Percentiles rank a stretch among this genome's conserved stretches.
phyloP scores from a whole-genome alignment of 2,888 invertebrate species.

The Dasysyrphus albostriatus region DNA sequence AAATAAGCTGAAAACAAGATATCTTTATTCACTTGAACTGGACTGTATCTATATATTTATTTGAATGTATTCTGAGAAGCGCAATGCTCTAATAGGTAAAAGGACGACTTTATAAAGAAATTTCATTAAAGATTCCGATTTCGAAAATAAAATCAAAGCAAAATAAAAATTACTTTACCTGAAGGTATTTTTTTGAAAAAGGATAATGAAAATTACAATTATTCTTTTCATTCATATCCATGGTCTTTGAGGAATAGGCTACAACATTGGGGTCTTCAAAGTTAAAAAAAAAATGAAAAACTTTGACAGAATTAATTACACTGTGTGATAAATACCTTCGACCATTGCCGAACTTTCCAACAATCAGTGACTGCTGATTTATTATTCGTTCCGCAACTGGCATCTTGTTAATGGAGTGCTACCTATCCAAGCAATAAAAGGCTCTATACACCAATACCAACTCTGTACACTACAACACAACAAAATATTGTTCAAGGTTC shows the following conservation, averaged over 20 bases:
- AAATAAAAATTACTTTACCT: slow-evolving; percentile 37
- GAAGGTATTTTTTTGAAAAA: neutral
- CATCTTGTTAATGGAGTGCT: slow-evolving; percentile 17
- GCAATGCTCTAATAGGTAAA: slow-evolving; percentile 54
- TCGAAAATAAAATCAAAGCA: slow-evolving; percentile 31
- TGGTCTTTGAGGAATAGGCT: slow-evolving; percentile 27
- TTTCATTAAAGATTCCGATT: slow-evolving; percentile 53
- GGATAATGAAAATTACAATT: slow-evolving; percentile 43
- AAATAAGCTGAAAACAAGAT: neutral
- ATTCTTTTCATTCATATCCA: neutral
- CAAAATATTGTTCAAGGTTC: slow-evolving; percentile 33
- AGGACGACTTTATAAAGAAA: slow-evolving; percentile 56
- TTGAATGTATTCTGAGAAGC: slow-evolving; percentile 6
- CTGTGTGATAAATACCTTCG: neutral
- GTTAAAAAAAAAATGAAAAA: neutral
- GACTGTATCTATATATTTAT: no score
- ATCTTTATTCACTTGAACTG: neutral
- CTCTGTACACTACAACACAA: neutral
- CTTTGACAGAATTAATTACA: slow-evolving; percentile 57
- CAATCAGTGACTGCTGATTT: slow-evolving; percentile 58
- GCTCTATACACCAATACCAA: neutral
- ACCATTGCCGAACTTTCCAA: slow-evolving; percentile 43
- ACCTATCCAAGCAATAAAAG: neutral
- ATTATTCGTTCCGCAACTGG: slow-evolving; percentile 54
- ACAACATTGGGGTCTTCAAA: slow-evolving; percentile 2